These are phyloP conservation scores for Trichechus manatus DNA, from an alignment of 2,113 vertebrate species.

Conservation along the genomic window DNA sequence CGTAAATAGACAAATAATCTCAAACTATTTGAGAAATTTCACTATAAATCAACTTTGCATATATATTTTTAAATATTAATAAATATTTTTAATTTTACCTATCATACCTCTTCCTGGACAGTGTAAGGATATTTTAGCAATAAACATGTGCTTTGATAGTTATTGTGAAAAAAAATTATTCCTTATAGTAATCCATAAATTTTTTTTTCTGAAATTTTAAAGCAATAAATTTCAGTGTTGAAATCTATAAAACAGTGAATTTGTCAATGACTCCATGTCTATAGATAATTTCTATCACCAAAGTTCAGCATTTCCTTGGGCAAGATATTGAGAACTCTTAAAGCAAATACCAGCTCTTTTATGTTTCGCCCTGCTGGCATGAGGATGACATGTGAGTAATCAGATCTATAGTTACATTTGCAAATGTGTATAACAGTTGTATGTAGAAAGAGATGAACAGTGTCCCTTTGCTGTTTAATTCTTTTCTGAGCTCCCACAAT, in stretches of 20 bases:
- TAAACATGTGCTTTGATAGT: neutral
- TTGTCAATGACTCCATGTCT: neutral
- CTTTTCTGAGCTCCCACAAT: constrained; percentile 55
- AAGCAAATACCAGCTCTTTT: constrained; percentile 68
- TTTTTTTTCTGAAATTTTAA: constrained; percentile 48
- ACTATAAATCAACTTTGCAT: neutral
- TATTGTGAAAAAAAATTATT: neutral
- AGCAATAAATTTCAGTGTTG: neutral
- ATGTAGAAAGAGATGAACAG: constrained; percentile 58
- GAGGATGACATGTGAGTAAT: constrained; percentile 58
- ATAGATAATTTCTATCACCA: constrained; percentile 57
- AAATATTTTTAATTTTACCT: constrained; percentile 8
- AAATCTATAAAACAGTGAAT: constrained; percentile 29
- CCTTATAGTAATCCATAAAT: neutral
- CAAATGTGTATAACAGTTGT: constrained; percentile 62
- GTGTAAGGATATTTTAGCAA: neutral
- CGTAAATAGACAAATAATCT: neutral
- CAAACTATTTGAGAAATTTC: neutral
- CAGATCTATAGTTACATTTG: constrained; percentile 59
- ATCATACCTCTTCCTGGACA: neutral
- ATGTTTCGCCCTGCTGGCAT: constrained; percentile 23
- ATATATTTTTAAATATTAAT: neutral
- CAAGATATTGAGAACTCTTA: constrained; percentile 59
- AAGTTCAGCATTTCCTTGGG: constrained; percentile 61
- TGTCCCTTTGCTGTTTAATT: constrained; percentile 42